These are phyloP conservation scores for Lumbricus terrestris DNA, from an alignment of 2,888 invertebrate species.

Conservation along the genomic window DNA sequence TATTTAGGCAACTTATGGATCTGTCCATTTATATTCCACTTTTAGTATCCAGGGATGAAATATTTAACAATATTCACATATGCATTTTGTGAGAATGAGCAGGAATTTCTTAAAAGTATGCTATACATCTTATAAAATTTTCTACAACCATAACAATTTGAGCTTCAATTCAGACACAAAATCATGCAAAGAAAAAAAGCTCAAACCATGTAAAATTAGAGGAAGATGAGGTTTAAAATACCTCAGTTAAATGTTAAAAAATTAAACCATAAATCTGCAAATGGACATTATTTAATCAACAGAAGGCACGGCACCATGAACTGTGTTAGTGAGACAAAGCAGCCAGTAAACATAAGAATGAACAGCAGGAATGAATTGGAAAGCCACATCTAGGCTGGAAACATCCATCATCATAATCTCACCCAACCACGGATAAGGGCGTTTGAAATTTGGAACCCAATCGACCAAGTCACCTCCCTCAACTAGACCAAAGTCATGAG, in stretches of 20 bases:
- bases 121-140: not conserved
- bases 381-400: not conserved
- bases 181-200: not conserved
- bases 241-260: not conserved
- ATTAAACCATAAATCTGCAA: not conserved
- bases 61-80: not conserved
- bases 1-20: not conserved
- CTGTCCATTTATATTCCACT: not conserved
- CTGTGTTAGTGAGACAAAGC: not conserved
- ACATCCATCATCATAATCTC: not conserved
- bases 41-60: not conserved
- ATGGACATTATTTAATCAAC: not conserved
- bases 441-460: conserved; percentile 3
- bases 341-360: not conserved
- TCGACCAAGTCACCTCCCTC: not conserved
- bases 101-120: not conserved
- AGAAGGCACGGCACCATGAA: not conserved
- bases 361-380: not conserved
- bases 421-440: not conserved
- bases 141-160: not conserved
- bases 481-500: not conserved
- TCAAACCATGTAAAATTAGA: not conserved
- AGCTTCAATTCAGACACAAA: not conserved
- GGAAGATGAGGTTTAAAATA: not conserved
- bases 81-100: not conserved